These are phyloP conservation scores for Lepisosteus osseus DNA, from an alignment of 2,113 vertebrate species.

Conservation along the genomic window DNA sequence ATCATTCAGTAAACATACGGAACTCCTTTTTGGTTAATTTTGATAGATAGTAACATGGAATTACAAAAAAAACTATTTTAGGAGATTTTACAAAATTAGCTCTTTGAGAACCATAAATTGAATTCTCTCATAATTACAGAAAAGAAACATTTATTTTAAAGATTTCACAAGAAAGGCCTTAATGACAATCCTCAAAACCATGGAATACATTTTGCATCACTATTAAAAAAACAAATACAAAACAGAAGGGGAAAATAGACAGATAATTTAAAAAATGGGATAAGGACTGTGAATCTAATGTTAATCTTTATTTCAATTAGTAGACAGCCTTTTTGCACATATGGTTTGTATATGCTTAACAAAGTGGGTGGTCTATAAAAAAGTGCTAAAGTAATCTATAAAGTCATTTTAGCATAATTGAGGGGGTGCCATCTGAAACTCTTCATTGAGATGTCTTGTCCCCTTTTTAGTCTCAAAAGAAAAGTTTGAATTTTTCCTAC, in stretches of 20 bases:
- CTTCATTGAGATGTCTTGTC: slow-evolving; percentile 44
- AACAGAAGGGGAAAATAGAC: slow-evolving; percentile 49
- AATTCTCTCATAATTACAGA: too few relatives aligned
- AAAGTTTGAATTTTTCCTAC: slow-evolving; percentile 29
- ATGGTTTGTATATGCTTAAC: slow-evolving; percentile 66
- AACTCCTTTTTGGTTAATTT: too few relatives aligned
- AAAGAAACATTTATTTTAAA: too few relatives aligned
- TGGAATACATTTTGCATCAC: too few relatives aligned
- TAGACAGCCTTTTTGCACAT: slow-evolving; percentile 57
- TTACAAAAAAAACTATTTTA: too few relatives aligned
- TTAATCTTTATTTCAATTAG: slow-evolving; percentile 50
- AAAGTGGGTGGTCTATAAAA: slow-evolving; percentile 73
- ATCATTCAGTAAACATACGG: too few relatives aligned
- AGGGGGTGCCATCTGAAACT: slow-evolving; percentile 31
- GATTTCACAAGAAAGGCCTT: too few relatives aligned
- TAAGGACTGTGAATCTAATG: slow-evolving; percentile 50
- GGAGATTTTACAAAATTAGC: too few relatives aligned
- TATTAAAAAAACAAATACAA: too few relatives aligned
- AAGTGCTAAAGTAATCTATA: slow-evolving; percentile 38
- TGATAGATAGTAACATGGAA: too few relatives aligned
- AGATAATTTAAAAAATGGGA: slow-evolving; percentile 43
- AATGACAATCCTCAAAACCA: too few relatives aligned
- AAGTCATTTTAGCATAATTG: slow-evolving; percentile 29
- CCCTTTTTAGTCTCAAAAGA: slow-evolving; percentile 38
- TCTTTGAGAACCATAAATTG: too few relatives aligned